Base-by-base conservation (phyloP, 2,888 invertebrate species). In the Linnaemya vulpina region DNA sequence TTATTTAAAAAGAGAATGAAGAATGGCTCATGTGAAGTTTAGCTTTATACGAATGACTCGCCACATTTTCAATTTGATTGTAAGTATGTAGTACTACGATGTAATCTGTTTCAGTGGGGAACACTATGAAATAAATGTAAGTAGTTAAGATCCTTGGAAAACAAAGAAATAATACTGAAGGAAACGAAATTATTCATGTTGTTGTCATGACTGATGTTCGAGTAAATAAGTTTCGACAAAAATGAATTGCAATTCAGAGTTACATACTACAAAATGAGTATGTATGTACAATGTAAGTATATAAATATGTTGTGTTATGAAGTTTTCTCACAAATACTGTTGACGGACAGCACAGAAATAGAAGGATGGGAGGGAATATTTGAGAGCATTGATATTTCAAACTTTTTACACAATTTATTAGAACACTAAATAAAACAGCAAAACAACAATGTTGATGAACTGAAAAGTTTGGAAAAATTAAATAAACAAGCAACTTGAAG, bases 241-340 rank as follows among this genome's bases (percentile, higher is more conserved):
- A 67, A 77, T 84, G 53, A 73, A 67, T 60, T 85, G 75, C 78
- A 78, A 78, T 46, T 81, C 62, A 53, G 55, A 74, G 53, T 78
- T 35, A 73, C 49, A 73, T 35, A 17, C 25, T 63, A 63, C 63
- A 3, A 43, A 3, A 17, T 11, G 15, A 30, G 30, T 51, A 51
- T 30, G 30, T 15, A 38, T n/a, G 13, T 43, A 2, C 10, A n/a
- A n/a, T n/a, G n/a, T n/a, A 43, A 3, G 7, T 35, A 35, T 60
- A 43, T 15, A 60, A 68, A 71, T 20, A 79, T 70, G 35, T 60
- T 67, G 10, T 40, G 30, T 60, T 46, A 65, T 71, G 38, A 15
- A 65, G 38, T 65, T 74, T 49, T 60, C 46, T 55, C 20, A 11
- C 62, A 13, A 1, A n/a, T 35, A 43, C 40, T 40, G 40, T 10